Base-by-base conservation (phyloP, 2,113 vertebrate species). In the Craseonycteris thonglongyai region DNA sequence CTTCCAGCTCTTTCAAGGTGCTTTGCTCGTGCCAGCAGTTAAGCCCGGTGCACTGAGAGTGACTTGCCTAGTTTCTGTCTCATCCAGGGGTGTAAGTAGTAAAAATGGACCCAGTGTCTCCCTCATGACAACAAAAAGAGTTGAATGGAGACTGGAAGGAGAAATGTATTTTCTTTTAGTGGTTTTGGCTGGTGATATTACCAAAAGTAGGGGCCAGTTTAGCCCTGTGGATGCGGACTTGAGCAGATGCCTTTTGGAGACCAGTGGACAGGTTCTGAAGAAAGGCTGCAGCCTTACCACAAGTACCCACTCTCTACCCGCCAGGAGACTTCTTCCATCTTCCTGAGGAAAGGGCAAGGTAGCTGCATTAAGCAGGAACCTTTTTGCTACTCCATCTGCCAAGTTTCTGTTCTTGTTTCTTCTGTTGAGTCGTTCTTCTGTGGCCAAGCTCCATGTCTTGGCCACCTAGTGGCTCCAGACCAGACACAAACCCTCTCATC, bases 391-490 rank as follows among this genome's bases (percentile, higher is more conserved):
- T 19, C 4, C 1, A 19, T 49, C 33, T 58, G 59, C 59, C 66
- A 33, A 49, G 33, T 26, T 75, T 42, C 45, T 56, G 8, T 59
- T 45, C 7, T 71, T 72, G 24, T 72, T 63, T 88, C 84, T 47
- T 45, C 42, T 54, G 15, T 51, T 12, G 54, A 88, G 42, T 35
- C 54, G 15, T 63, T 18, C 3, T 0, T 7, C n/a, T 75, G 33
- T 61, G 33, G 26, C 56, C 9, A n/a, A 28, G 51, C 24, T 66
- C 30, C 33, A 61, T 61, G 38, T 10, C 14, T 21, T 58, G 54
- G 12, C 26, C 9, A 24, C 0, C 0, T 22, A 12, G 5, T 35
- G 40, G 18, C n/a, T 47, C n/a, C 54, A 45, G 21, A 49, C 40
- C 8, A 38, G 33, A 90, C 10, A 51, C 6, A 45, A 54, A 78